Percentiles rank a stretch among this genome's conserved stretches.
Conservation (phyloP, 2,113 vertebrate species). For the Shinisaurus crocodilurus region DNA sequence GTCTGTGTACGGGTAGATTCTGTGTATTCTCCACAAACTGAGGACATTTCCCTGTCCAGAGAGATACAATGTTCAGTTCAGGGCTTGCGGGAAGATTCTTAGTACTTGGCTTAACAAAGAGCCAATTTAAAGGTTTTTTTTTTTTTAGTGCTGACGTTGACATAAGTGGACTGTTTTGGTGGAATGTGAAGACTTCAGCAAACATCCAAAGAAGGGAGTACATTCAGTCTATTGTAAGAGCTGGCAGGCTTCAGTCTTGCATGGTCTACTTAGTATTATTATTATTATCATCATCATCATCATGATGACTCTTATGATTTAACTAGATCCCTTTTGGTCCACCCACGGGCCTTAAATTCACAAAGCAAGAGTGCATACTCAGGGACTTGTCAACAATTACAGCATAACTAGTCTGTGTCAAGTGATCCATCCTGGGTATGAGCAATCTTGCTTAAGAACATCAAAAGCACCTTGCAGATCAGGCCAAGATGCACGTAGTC, state of each 20-base stretch:
- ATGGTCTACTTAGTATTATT: too few relatives aligned
- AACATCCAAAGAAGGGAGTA: not conserved
- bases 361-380: not conserved
- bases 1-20: not conserved
- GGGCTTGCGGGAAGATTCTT: not conserved
- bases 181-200: not conserved
- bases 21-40: not conserved
- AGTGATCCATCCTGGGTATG: not conserved
- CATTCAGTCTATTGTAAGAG: not conserved
- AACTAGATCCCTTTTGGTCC: too few relatives aligned
- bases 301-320: too few relatives aligned
- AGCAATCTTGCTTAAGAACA: not conserved
- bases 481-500: not conserved
- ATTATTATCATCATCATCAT: not conserved
- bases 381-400: not conserved
- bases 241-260: not conserved
- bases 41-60: not conserved
- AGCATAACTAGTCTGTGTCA: not conserved
- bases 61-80: not conserved
- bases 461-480: not conserved
- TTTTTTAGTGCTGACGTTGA: not conserved
- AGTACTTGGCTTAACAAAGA: not conserved
- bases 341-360: not conserved
- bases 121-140: not conserved
- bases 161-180: not conserved